These are phyloP conservation scores for Myopa tessellatipennis DNA, from an alignment of 2,888 invertebrate genomes.

Conservation along the genomic window DNA sequence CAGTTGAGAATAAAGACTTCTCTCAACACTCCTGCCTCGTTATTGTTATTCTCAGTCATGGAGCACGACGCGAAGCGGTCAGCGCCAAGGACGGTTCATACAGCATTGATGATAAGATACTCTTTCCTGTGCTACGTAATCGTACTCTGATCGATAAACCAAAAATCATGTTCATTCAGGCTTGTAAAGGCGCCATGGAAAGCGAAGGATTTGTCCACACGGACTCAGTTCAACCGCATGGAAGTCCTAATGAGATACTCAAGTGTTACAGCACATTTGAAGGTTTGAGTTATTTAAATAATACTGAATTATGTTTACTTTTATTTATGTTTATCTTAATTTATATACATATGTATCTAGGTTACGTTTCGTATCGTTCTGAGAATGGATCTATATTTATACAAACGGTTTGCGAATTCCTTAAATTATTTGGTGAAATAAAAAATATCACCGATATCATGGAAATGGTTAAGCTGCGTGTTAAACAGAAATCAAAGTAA, in stretches of 20 bases:
- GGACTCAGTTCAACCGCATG: conserved; percentile 57
- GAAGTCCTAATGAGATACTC: conserved; percentile 61
- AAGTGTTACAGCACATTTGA: conserved; percentile 67
- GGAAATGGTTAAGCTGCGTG: conserved; percentile 55
- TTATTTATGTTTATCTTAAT: neutral
- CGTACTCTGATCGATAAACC: conserved; percentile 60
- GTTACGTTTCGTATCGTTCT: conserved; percentile 64
- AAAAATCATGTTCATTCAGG: conserved; percentile 65
- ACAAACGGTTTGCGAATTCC: conserved; percentile 59
- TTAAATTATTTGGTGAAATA: conserved; percentile 53
- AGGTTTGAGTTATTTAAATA: conserved; percentile 49
- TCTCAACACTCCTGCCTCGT: conserved; percentile 60
- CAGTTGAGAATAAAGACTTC: conserved; percentile 61
- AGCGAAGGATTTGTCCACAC: conserved; percentile 53
- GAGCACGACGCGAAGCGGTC: conserved; percentile 58
- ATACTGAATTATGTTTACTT: neutral
- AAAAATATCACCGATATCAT: conserved; percentile 62
- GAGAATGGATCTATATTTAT: conserved; percentile 64
- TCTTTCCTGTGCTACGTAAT: conserved; percentile 64
- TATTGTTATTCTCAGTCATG: conserved; percentile 64
- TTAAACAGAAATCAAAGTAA: conserved; percentile 55
- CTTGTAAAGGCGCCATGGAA: conserved; percentile 63
- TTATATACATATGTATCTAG: conserved; percentile 49
- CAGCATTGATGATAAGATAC: conserved; percentile 60
- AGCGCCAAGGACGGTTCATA: conserved; percentile 62